phyloP scores from a whole-genome alignment of 2,797 vertebrate genomes.

The Nasua narica region DNA sequence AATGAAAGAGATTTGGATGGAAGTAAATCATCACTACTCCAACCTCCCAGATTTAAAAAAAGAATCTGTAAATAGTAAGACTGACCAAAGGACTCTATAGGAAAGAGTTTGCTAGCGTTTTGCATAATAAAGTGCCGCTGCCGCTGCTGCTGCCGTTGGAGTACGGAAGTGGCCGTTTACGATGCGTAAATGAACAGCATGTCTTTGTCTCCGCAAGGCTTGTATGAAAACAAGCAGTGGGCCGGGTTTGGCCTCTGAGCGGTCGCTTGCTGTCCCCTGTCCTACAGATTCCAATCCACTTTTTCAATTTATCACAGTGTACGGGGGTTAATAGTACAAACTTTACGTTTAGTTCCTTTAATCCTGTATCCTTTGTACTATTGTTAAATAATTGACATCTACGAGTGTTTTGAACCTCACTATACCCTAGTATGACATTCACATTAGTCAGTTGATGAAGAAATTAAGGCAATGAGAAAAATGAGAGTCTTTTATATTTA shows the following conservation, averaged over 20 bases:
- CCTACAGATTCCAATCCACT: background rate
- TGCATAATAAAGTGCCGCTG: too few relatives aligned
- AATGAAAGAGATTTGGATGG: background rate
- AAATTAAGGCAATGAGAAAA: slow-evolving; percentile 5
- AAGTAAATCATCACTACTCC: background rate
- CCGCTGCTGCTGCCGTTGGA: rapidly evolving
- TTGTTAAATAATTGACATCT: background rate
- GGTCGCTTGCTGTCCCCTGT: background rate
- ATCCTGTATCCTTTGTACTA: background rate
- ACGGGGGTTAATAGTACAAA: background rate
- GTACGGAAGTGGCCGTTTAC: background rate
- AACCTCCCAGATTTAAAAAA: background rate
- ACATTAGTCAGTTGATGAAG: background rate
- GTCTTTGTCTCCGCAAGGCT: background rate
- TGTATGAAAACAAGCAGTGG: background rate
- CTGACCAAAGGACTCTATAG: background rate
- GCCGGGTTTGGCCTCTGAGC: background rate
- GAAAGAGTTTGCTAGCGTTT: background rate
- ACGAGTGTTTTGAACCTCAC: background rate
- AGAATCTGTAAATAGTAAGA: background rate
- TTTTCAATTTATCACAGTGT: background rate
- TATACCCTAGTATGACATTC: background rate
- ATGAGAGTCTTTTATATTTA: background rate
- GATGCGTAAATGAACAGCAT: background rate
- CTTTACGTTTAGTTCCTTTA: background rate